Base-by-base conservation (phyloP, 2,888 invertebrate genomes). In the Pachycephus smyrnensis region DNA sequence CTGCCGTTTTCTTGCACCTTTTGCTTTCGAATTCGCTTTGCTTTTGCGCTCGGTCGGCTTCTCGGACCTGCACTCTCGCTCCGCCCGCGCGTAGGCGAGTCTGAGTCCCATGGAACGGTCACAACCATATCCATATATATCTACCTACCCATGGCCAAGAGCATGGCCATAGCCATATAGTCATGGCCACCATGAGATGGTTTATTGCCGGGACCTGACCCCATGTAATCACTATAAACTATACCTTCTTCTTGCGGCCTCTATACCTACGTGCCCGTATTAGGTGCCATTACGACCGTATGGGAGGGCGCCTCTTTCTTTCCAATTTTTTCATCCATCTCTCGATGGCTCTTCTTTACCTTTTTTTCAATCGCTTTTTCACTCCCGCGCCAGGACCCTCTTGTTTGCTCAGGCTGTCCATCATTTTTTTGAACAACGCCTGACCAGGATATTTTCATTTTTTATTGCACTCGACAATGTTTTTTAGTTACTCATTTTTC, bases 181-280 rank as follows among this genome's bases (percentile, higher is more conserved):
- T 88, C 85, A 88, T 86, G 90, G 88, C 90, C 90, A 90, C 89
- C 89, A 85, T 89, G 84, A 80, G 88, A 90, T 91, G 91, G 88
- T 91, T 91, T 91, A 91, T 91, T 90, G 88, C 90, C 86, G 82
- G 78, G 89, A 91, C 90, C 90, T 91, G 91, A 91, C 91, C 91
- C 89, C 91, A 89, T 91, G 91, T 90, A 91, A 91, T 91, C 90
- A 90, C 91, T 90, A 90, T 90, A 91, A 90, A 90, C 90, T 90
- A 90, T 91, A 90, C 87, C 88, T 90, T 89, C 88, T 89, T 88
- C 89, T 87, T 87, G 83, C 79, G 69, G 80, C 77, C 71, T 71
- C 71, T 80, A 80, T 87, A 85, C 81, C 86, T 87, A 89, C 87
- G 88, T 88, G 88, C 85, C 86, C 88, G 88, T 90, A 91, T 91